phyloP scores from a whole-genome alignment of 1,140 invertebrate species.

The Varroa destructor region DNA sequence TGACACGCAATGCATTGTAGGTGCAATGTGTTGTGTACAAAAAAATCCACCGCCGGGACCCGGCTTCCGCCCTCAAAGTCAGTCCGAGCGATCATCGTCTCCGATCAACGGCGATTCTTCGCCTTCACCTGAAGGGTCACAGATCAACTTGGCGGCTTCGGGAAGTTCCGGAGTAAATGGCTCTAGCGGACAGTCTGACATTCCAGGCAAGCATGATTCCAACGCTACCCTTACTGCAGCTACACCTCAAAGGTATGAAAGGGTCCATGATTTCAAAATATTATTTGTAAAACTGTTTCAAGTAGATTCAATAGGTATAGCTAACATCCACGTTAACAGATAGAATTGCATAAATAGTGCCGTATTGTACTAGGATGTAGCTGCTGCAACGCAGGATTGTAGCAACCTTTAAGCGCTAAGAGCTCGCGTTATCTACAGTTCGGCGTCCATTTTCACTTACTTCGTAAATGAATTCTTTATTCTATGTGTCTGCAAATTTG shows the following conservation, averaged over 20 bases:
- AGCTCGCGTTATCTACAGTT: too few species aligned
- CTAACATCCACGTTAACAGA: too few species aligned
- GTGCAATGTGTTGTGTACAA: slow-evolving; percentile 85
- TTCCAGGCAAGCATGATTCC: slow-evolving; percentile 8
- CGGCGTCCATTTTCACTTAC: too few species aligned
- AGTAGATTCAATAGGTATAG: not conserved
- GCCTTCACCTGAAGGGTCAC: slow-evolving; percentile 24
- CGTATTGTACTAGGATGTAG: too few species aligned
- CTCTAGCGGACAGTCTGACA: slow-evolving; percentile 34
- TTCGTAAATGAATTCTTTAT: too few species aligned
- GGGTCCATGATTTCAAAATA: not conserved
- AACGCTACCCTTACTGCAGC: slow-evolving; percentile 19
- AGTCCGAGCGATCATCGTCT: slow-evolving; percentile 24
- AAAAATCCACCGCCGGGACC: slow-evolving; percentile 82
- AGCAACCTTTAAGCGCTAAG: too few species aligned
- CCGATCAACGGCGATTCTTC: slow-evolving; percentile 40
- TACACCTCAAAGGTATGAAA: not conserved
- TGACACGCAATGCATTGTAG: slow-evolving; percentile 38
- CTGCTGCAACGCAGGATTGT: too few species aligned
- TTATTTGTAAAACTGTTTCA: not conserved
- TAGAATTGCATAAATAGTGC: too few species aligned
- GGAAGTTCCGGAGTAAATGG: slow-evolving; percentile 53
- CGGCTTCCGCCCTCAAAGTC: slow-evolving; percentile 68
- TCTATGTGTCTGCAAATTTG: too few species aligned
- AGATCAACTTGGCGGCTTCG: slow-evolving; percentile 11